Base-by-base conservation (phyloP, 2,797 vertebrate genomes). In the Sebastes iracundus region DNA sequence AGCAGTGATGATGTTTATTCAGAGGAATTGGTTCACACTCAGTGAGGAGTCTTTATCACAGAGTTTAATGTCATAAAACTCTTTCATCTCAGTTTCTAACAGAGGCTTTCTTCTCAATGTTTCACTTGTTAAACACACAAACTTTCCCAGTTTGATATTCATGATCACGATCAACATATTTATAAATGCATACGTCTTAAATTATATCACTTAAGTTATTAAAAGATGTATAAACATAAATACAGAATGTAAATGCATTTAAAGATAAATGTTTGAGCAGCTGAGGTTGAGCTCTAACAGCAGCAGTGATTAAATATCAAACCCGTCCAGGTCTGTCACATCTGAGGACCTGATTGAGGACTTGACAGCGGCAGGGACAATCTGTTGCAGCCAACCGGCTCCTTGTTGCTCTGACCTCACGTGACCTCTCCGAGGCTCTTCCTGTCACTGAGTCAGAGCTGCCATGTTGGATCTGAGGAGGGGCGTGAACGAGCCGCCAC, bases 21-120 rank as follows among this genome's bases (percentile, higher is more conserved):
- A 53, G 1, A 78, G 22, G 69, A 82, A 76, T 79, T 82, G 81
- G 6, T 74, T 90, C 87, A 75, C 87, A 74, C 89, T 77, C 78
- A 28, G 84, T 22, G 9, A 86, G 84, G 76, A 69, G 75, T 79
- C 77, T 67, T 56, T 30, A 30, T 35, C 30, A 4, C 60, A 20
- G 9, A 20, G 9, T 33, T 7, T 13, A n/a, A n/a, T n/a, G 60
- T 22, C 60, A 18, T 46, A 46, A 46, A 46, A 46, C 42, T 18
- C 16, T 18, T 16, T 46, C 42, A 30, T 22, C n/a, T 53, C 20
- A 53, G 5, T 16, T 59, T 9, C 3, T 59, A 27, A 52, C 8
- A 0, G 49, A n/a, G 49, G 8, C 20, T 52, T 52, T 52, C 18
- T 52, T n/a, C 20, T 52, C 46, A 38, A 38, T 38, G 35, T 38